Evolutionary conservation across 2,888 invertebrate species (phyloP).

Genomic region (Pocota personata): DNA sequence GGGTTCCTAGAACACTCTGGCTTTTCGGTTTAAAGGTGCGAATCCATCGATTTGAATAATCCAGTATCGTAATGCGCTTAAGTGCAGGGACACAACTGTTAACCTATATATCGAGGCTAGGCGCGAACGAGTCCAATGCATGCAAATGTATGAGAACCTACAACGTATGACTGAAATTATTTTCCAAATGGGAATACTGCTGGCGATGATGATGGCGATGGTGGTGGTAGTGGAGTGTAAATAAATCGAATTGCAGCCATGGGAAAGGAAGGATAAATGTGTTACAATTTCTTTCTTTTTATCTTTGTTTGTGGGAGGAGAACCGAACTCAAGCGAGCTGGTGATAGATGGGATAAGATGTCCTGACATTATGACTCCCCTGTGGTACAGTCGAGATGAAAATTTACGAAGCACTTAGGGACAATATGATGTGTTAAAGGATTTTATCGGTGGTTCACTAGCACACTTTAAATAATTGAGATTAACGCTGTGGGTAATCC

Average conservation of each 20-base stretch:
- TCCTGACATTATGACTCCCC: conserved; percentile 36
- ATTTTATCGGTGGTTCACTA: too few species aligned
- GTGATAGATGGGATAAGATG: conserved; percentile 47
- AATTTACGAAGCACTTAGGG: conserved; percentile 37
- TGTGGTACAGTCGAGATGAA: conserved; percentile 33
- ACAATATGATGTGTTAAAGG: background rate
- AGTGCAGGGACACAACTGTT: conserved; percentile 11
- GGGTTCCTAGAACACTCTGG: background rate
- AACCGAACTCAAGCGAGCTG: conserved; percentile 6
- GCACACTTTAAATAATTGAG: too few species aligned
- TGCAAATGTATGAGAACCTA: conserved; percentile 14
- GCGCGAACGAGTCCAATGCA: conserved; percentile 6
- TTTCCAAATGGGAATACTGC: conserved; percentile 14
- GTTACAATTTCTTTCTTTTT: conserved; percentile 20
- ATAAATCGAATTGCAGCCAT: conserved; percentile 55
- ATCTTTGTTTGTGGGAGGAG: background rate
- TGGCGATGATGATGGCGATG: background rate
- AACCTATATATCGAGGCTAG: conserved; percentile 14
- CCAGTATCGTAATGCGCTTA: conserved; percentile 34
- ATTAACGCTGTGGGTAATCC: too few species aligned
- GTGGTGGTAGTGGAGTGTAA: conserved; percentile 18
- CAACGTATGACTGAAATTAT: background rate
- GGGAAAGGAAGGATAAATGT: conserved; percentile 32
- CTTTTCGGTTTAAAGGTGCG: conserved; percentile 5
- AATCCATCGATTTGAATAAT: conserved; percentile 50